These are phyloP conservation scores for Ailurus styani DNA, from an alignment of 2,113 vertebrate species.

Conservation along the genomic window DNA sequence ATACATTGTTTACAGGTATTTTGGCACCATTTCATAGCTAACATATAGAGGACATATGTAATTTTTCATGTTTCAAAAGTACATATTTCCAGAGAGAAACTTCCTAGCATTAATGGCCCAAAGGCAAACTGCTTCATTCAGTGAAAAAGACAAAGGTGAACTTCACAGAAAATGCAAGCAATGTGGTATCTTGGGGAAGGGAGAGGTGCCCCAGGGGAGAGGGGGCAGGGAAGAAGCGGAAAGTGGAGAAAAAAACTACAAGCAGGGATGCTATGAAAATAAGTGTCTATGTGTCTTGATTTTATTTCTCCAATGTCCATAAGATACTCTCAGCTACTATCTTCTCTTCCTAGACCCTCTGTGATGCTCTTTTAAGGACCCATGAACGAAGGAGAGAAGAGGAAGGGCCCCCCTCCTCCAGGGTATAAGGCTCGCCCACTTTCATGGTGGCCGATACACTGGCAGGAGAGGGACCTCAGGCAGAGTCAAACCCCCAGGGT, in stretches of 20 bases:
- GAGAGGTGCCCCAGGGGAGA: rapidly evolving
- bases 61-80: background rate
- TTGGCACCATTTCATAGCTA: background rate
- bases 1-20: background rate
- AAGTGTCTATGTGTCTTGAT: background rate
- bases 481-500: too few species aligned
- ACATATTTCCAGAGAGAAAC: background rate
- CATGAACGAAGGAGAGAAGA: background rate
- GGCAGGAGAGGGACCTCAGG: too few species aligned
- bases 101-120: background rate
- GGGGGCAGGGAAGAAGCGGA: background rate
- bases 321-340: background rate
- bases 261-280: background rate
- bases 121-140: background rate
- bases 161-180: background rate
- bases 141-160: background rate
- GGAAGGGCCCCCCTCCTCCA: too few species aligned
- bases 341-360: background rate
- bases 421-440: rapidly evolving
- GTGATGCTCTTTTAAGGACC: background rate
- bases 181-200: background rate
- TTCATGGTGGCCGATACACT: background rate
- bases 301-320: background rate
- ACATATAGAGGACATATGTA: background rate
- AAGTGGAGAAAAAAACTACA: background rate